A percentile compares a stretch with the other conserved stretches of the same genome.
Evolutionary conservation across 2,113 vertebrate species (phyloP).

Genomic region (Ovis canadensis): DNA sequence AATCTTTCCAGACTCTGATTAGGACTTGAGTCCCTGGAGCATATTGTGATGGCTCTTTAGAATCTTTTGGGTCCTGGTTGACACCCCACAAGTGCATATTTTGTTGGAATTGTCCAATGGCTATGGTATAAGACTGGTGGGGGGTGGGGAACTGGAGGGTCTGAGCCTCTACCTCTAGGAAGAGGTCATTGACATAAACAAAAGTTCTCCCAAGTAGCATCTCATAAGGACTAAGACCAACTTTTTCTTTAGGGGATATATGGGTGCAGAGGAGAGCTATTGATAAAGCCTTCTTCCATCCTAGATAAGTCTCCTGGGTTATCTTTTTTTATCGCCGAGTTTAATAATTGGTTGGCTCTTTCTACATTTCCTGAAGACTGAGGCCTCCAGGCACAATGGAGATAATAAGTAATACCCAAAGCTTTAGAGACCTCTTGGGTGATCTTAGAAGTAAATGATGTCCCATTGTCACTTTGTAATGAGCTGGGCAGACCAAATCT

Average conservation of each 20-base stretch:
- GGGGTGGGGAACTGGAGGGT: accelerated
- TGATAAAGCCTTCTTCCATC: not conserved
- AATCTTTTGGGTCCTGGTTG: not conserved
- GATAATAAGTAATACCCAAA: not conserved
- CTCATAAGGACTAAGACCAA: not conserved
- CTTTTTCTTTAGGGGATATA: not conserved
- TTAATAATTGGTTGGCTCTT: not conserved
- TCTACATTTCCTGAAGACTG: not conserved
- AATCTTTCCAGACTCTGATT: not conserved
- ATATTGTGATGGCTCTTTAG: not conserved
- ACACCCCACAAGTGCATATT: not conserved
- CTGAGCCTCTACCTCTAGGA: not conserved
- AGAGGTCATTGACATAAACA: not conserved
- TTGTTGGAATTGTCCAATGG: not conserved
- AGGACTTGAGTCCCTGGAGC: not conserved
- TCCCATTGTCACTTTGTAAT: not conserved
- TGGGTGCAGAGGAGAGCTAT: not conserved
- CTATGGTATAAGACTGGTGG: not conserved
- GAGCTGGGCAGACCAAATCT: not conserved
- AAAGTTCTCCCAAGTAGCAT: not conserved
- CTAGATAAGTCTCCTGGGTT: not conserved
- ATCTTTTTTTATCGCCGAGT: not conserved
- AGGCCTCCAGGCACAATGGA: not conserved
- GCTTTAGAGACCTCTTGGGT: not conserved
- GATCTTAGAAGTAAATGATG: not conserved